A percentile compares a stretch with the other conserved stretches of the same genome.
These are phyloP conservation scores for Silurus asotus DNA, from an alignment of 2,113 vertebrate genomes.

Conservation along the genomic window DNA sequence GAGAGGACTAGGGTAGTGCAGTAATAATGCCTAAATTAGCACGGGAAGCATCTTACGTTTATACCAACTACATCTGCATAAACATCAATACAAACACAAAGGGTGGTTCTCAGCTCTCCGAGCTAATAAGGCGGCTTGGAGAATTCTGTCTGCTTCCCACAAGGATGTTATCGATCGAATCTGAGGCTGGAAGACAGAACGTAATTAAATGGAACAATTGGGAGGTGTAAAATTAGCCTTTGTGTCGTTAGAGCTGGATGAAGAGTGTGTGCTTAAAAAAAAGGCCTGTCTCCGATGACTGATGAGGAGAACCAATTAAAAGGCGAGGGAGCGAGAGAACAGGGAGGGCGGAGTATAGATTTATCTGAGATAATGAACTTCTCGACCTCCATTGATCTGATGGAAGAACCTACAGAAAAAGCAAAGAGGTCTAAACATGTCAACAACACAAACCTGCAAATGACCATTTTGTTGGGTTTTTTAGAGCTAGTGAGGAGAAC, in stretches of 20 bases:
- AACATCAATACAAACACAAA: slow-evolving; percentile 24
- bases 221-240: slow-evolving; percentile 78
- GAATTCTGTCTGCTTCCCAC: slow-evolving; percentile 49
- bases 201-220: slow-evolving; percentile 76
- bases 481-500: not conserved
- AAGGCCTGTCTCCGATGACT: slow-evolving; percentile 63
- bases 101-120: slow-evolving; percentile 1
- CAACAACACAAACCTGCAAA: slow-evolving; percentile 17
- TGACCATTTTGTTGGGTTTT: slow-evolving; percentile 31
- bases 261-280: slow-evolving; percentile 60
- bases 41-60: not conserved
- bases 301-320: slow-evolving; percentile 60
- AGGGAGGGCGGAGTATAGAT: slow-evolving; percentile 47
- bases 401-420: slow-evolving; percentile 30
- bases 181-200: slow-evolving; percentile 68
- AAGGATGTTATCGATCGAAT: slow-evolving; percentile 70
- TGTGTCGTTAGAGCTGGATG: slow-evolving; percentile 72
- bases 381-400: slow-evolving; percentile 53
- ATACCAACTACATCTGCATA: slow-evolving; percentile 18
- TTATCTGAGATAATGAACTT: slow-evolving; percentile 61
- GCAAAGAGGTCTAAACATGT: slow-evolving; percentile 15
- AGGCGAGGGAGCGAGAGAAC: slow-evolving; percentile 35
- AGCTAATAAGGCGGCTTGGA: slow-evolving; percentile 34
- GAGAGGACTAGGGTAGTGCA: not conserved
- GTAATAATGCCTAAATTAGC: slow-evolving; percentile 25